A percentile compares a stretch with the other conserved stretches of the same genome.
Evolutionary conservation across 2,888 invertebrate genomes (phyloP).

Genomic region (Stegophylla sp.): DNA sequence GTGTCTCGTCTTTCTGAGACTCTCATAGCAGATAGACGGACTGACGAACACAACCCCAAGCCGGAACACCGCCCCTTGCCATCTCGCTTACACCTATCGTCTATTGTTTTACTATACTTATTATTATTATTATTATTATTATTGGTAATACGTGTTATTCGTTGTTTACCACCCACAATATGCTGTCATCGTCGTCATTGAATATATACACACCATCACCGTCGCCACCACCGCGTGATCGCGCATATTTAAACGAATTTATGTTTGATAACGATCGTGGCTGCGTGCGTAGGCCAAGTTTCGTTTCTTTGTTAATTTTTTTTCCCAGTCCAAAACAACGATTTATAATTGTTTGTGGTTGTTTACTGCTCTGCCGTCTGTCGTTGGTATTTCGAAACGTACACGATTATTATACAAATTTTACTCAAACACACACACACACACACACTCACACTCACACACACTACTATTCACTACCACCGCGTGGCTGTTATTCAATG

Average conservation of each 20-base stretch:
- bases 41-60: not conserved
- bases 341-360: not conserved
- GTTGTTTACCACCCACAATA: conserved; percentile 48
- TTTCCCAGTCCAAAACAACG: conserved; percentile 4
- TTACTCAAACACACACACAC: not conserved
- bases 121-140: conserved; percentile 5
- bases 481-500: conserved; percentile 13
- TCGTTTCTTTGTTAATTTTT: conserved; percentile 44
- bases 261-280: conserved; percentile 7
- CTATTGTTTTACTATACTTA: conserved; percentile 32
- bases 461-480: conserved; percentile 25
- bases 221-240: conserved; percentile 28
- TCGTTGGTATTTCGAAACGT: conserved; percentile 10
- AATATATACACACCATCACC: not conserved
- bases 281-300: conserved; percentile 34
- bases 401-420: not conserved
- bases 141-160: conserved; percentile 32
- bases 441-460: too few relatives aligned
- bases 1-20: not conserved
- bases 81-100: conserved; percentile 23
- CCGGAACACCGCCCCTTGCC: not conserved
- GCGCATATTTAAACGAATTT: conserved; percentile 41
- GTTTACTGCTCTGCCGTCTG: not conserved
- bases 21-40: not conserved
- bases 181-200: not conserved